Base-by-base conservation (phyloP, 2,888 invertebrate genomes). In the Cepaea hortensis region DNA sequence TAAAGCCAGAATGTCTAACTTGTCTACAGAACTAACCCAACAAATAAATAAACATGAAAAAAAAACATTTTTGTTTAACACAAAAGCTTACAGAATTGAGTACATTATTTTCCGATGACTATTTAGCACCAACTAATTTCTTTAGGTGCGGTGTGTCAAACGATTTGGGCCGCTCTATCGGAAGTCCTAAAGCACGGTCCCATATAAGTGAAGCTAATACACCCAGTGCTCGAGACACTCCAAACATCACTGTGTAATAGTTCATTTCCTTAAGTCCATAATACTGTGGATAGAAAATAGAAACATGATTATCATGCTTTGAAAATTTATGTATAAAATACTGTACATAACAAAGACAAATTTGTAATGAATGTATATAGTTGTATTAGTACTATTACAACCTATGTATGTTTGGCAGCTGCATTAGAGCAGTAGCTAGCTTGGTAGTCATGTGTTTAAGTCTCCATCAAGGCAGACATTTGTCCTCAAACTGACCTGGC, bases 161-260 rank as follows among this genome's bases (percentile, higher is more conserved):
- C 13, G 98, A 98, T 95, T 98, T 98, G 96, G 98, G 95, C 96
- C 96, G 95, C 91, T 98, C 98, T 92, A 98, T 96, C 90, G 97
- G 97, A 55, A 97, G 95, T 85, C 97, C 97, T 88, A 98, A 96
- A 72, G 97, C 97, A 89, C 98, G 96, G 91, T 97, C 97, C 98
- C 98, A 98, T 90, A 98, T 96, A 89, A 97, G 95, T 88, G 97
- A 97, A 0, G 98, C 96, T 92, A 97, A 95, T 85, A 97, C 97
- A 87, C 98, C 98, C 75, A 98, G 96, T 0, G 98, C 97, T 93
- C 98, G 96, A 0, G 97, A 97, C 84, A 98, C 97, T 88, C 98
- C 98, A 95, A 98, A 98, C 95, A 98, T 95, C 68, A 98, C 98
- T 35, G 98, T 98, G 96, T 98, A 98, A 95, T 97, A 98, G 95